A percentile compares a stretch with the other conserved stretches of the same genome.
Conservation (phyloP, 2,797 vertebrate species). For the Muraenolepis orangiensis region DNA sequence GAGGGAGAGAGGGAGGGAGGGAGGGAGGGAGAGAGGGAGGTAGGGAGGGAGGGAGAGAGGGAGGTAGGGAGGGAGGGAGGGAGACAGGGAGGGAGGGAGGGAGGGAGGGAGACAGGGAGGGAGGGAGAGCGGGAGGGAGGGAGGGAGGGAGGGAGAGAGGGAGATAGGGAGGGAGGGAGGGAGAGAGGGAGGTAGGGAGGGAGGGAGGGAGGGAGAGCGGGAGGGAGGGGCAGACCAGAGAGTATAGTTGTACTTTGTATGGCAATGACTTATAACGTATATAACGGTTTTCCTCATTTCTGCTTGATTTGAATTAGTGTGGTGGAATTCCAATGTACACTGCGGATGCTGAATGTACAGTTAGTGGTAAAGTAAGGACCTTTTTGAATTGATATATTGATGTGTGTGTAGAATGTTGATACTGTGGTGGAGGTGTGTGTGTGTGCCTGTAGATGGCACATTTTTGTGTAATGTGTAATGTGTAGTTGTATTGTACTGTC, state of each 20-base stretch:
- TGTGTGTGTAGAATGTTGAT: conserved; percentile 50
- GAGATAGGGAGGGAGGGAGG: no score
- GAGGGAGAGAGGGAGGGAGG: no score
- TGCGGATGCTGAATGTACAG: conserved; percentile 19
- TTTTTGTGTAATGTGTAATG: no score
- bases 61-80: no score
- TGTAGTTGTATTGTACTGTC: conserved; percentile 24
- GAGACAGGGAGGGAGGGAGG: no score
- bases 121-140: no score
- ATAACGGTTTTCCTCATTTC: conserved; percentile 46
- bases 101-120: no score
- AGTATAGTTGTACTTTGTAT: conserved; percentile 68
- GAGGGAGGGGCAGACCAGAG: conserved; percentile 75
- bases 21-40: no score
- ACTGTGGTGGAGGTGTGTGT: conserved; percentile 44
- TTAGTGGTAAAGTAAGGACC: conserved; percentile 21
- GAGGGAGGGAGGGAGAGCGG: no score
- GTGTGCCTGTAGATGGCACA: conserved; percentile 33
- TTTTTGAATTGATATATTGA: conserved; percentile 36
- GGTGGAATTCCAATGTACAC: conserved; percentile 26
- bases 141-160: no score
- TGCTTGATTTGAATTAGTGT: conserved; percentile 47
- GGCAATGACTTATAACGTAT: conserved; percentile 43
- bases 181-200: no score
- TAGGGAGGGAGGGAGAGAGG: no score